Evolutionary conservation across 2,113 vertebrate genomes (phyloP).

Genomic region (Onychorhynchus coronatus): DNA sequence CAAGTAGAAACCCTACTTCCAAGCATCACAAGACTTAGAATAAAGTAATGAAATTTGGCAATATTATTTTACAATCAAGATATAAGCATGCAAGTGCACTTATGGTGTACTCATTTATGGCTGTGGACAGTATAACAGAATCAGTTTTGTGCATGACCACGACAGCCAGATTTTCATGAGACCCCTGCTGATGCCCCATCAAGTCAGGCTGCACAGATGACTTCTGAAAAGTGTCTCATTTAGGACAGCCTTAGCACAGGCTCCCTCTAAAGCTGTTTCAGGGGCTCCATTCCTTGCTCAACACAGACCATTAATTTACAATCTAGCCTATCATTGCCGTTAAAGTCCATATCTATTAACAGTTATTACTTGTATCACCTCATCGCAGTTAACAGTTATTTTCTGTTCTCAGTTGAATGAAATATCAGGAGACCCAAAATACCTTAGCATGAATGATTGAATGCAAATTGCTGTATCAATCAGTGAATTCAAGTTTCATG

Average conservation of each 20-base stretch:
- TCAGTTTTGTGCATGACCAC: background rate
- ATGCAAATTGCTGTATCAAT: background rate
- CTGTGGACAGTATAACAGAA: background rate
- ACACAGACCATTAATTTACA: background rate
- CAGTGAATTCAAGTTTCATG: background rate
- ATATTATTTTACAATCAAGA: background rate
- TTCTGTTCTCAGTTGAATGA: background rate
- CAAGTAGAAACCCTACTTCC: background rate
- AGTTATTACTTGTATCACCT: background rate
- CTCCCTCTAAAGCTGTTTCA: background rate
- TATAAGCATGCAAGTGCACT: background rate
- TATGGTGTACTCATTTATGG: background rate
- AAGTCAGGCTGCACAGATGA: background rate
- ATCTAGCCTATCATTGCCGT: background rate
- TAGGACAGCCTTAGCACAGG: background rate
- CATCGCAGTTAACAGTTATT: background rate
- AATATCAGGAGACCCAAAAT: background rate
- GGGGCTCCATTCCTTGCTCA: background rate
- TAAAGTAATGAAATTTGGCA: background rate
- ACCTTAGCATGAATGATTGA: background rate
- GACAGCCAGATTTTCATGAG: background rate
- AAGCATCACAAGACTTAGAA: background rate
- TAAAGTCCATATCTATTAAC: background rate
- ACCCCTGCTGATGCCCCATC: background rate
- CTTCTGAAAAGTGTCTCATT: background rate